Conservation (phyloP, 2,797 vertebrate genomes). For the Hemitrygon akajei region DNA sequence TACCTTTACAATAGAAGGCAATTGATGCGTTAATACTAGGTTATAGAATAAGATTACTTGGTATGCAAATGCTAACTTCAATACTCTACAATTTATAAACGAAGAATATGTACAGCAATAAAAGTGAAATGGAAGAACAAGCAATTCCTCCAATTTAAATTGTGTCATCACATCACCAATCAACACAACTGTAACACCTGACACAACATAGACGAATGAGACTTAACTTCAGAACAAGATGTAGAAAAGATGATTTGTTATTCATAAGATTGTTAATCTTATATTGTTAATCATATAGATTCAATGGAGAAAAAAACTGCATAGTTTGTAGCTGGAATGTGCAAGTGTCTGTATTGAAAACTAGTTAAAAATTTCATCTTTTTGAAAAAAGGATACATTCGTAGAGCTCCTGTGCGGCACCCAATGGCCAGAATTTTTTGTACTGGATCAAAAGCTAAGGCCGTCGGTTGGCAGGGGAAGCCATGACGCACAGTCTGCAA, state of each 20-base stretch:
- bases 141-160: conserved; percentile 1
- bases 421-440: conserved; percentile 94
- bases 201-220: neutral
- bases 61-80: no score
- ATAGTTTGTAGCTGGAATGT: neutral
- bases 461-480: conserved; percentile 88
- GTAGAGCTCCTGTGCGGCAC: conserved; percentile 81
- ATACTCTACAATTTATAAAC: no score
- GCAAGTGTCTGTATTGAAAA: neutral
- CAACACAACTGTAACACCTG: neutral
- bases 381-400: conserved; percentile 88
- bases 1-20: no score
- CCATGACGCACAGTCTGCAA: conserved; percentile 94
- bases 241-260: neutral
- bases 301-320: neutral
- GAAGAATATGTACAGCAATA: neutral
- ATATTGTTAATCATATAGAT: no score
- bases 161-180: neutral
- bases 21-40: no score
- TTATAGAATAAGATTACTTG: no score
- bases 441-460: conserved; percentile 91
- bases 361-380: neutral
- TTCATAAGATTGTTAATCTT: no score
- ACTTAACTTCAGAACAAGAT: neutral
- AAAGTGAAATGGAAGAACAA: conserved; percentile 6